A percentile compares a stretch with the other conserved stretches of the same genome.
Evolutionary conservation across 2,888 invertebrate species (phyloP).

Genomic region (Sphinx pinastri): DNA sequence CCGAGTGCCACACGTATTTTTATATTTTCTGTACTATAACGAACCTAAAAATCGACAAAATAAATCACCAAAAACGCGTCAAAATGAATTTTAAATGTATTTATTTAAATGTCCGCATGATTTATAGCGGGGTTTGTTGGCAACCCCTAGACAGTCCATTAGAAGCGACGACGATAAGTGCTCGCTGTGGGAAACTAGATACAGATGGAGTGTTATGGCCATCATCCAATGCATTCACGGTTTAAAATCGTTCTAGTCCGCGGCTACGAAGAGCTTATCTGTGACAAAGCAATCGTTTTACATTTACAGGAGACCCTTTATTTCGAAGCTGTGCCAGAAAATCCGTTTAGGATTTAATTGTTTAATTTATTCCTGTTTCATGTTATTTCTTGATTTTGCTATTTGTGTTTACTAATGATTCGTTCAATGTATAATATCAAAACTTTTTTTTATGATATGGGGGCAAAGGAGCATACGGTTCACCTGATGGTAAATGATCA

Average conservation of each 20-base stretch:
- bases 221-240: constrained; percentile 32
- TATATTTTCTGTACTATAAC: no score
- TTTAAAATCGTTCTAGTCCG: not conserved
- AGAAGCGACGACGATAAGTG: constrained; percentile 52
- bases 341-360: no score
- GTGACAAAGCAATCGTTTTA: not conserved
- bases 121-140: constrained; percentile 12
- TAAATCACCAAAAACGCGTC: not conserved
- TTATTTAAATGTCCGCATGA: constrained; percentile 33
- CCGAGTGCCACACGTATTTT: no score
- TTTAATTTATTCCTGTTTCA: no score
- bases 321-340: no score
- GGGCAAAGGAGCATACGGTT: no score
- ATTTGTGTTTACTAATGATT: no score
- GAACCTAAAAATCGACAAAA: not conserved
- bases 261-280: not conserved
- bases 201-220: constrained; percentile 25
- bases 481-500: no score
- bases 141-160: constrained; percentile 51
- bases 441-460: no score
- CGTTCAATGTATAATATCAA: no score
- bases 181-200: constrained; percentile 43
- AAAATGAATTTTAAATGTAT: constrained; percentile 8
- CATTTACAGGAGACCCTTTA: not conserved
- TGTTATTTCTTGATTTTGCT: no score